phyloP scores from a whole-genome alignment of 2,113 vertebrate genomes.

The Hippocampus comes region DNA sequence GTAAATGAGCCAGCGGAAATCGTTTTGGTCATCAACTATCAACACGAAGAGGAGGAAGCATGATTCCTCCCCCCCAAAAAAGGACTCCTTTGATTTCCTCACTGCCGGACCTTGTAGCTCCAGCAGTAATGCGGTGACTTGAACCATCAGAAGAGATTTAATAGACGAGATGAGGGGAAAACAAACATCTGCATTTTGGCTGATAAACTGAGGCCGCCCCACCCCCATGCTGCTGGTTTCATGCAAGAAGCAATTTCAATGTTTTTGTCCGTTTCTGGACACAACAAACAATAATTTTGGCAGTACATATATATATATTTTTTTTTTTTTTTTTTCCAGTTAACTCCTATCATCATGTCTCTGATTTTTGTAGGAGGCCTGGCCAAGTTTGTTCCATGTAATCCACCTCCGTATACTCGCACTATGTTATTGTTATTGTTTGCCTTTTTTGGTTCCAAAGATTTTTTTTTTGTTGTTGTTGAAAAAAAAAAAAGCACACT shows the following conservation, averaged over 20 bases:
- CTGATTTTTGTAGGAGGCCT: neutral
- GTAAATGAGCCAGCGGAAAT: conserved; percentile 1
- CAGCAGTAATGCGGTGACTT: neutral
- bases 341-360: neutral
- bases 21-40: neutral
- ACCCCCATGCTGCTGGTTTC: neutral
- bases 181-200: neutral
- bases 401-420: conserved; percentile 54
- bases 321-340: neutral
- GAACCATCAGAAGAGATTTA: conserved; percentile 6
- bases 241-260: conserved; percentile 12
- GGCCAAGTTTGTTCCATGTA: conserved; percentile 32
- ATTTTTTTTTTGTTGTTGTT: conserved; percentile 47
- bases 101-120: conserved; percentile 35
- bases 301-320: neutral
- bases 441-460: conserved; percentile 72
- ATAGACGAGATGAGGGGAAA: neutral
- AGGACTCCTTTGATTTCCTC: conserved; percentile 10
- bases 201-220: neutral
- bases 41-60: conserved; percentile 4
- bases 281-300: neutral
- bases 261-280: conserved; percentile 4
- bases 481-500: conserved; percentile 66
- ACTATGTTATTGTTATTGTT: conserved; percentile 51
- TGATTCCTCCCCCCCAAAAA: conserved; percentile 2